A percentile compares a stretch with the other conserved stretches of the same genome.
These are phyloP conservation scores for Melanocharis versteri DNA, from an alignment of 2,113 vertebrate genomes.

Conservation along the genomic window DNA sequence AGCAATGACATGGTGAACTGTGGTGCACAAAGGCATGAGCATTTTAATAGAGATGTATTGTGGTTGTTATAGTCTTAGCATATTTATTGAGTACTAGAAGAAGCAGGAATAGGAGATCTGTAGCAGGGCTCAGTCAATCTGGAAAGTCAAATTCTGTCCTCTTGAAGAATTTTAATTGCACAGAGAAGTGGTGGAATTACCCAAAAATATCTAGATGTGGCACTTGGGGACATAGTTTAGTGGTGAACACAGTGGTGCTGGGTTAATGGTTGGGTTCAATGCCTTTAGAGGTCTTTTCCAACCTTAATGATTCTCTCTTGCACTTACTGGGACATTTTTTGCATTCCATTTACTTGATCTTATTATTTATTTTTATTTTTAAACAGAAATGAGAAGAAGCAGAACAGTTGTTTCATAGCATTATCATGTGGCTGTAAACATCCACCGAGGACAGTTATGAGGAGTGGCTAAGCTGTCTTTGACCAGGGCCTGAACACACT, in stretches of 20 bases:
- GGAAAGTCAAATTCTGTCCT: background rate
- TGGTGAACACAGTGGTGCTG: too few species aligned
- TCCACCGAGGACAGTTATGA: background rate
- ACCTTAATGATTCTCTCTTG: background rate
- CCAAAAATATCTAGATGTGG: background rate
- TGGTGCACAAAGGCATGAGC: background rate
- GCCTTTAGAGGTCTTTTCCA: background rate
- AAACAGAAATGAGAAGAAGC: background rate
- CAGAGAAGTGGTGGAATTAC: background rate
- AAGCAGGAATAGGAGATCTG: background rate
- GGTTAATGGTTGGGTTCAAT: background rate
- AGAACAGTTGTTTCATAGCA: background rate
- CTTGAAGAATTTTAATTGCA: background rate
- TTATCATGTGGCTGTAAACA: background rate
- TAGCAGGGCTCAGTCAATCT: background rate
- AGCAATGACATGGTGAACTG: constrained; percentile 26
- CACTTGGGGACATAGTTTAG: background rate
- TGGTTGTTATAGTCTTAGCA: background rate
- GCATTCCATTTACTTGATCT: background rate
- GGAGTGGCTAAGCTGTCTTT: background rate
- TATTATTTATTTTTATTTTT: background rate
- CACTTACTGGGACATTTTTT: background rate
- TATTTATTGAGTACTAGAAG: constrained; percentile 42
- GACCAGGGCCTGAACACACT: background rate
- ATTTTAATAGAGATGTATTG: constrained; percentile 14